Base-by-base conservation (phyloP, 2,113 vertebrate species). In the Clarias batrachus region DNA sequence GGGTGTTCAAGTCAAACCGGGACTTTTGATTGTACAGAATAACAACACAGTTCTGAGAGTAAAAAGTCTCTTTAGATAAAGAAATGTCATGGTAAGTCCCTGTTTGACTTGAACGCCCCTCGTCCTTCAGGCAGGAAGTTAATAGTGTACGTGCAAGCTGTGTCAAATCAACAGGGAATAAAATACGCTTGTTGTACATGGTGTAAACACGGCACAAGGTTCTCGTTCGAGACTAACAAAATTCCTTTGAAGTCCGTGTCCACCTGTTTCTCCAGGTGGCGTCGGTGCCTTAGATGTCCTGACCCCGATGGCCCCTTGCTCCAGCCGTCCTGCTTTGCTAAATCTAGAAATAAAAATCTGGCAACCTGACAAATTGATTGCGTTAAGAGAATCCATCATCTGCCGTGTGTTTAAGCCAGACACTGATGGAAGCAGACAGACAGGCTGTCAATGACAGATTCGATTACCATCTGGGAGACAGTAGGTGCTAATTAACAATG, bases 401-500 rank as follows among this genome's bases (percentile, higher is more conserved):
- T 37, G 86, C 77, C 80, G 56, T 76, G 79, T 54, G 37, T 74
- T 87, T 76, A 87, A 77, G 19, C 25, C 80, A 56, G 65, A 52
- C 57, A 30, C 17, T 86, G 66, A 86, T 86, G 56, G 66, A 68
- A 73, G 41, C 66, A 76, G 80, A 82, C 80, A 82, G 37, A 60
- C 85, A 80, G 59, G 85, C 66, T 81, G 68, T 71, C 66, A 81
- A 73, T 82, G 79, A 82, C 80, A 63, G 68, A 82, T 82, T 62
- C 12, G 68, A 87, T 76, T 74, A 77, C 66, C 48, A 65, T 74
- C 68, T 82, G 79, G 66, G 57, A 65, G 17, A 9, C 56, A 87
- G 41, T 23, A 82, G 57, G n/a, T 63, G 81, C 70, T 82, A 81
- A 76, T 87, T 77, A 87, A 87, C 71, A 78, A 33, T 77, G 71